These are phyloP conservation scores for Conus betulinus DNA, from an alignment of 1,140 invertebrate genomes.

Conservation along the genomic window DNA sequence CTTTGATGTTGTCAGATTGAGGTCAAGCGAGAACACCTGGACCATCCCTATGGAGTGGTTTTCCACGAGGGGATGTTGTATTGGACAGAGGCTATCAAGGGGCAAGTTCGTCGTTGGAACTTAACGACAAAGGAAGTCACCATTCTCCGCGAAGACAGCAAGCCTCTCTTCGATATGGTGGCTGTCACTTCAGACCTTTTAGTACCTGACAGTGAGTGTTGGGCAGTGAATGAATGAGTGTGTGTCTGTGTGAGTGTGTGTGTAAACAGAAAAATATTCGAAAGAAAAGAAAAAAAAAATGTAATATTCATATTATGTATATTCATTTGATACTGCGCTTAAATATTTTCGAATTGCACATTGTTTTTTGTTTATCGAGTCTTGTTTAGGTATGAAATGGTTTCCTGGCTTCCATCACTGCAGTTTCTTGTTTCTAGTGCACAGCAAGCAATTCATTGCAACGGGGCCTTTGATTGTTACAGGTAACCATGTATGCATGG, in stretches of 20 bases:
- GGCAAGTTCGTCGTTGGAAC: slow-evolving; percentile 77
- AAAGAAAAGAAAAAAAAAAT: too few species aligned
- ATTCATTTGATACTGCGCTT: too few species aligned
- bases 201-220: slow-evolving; percentile 31
- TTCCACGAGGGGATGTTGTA: slow-evolving; percentile 75
- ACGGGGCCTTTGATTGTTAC: not conserved
- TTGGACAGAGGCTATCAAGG: slow-evolving; percentile 81
- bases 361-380: too few species aligned
- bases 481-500: not conserved
- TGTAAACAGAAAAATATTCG: too few species aligned
- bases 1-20: slow-evolving; percentile 17
- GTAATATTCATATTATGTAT: too few species aligned
- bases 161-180: slow-evolving; percentile 81
- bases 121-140: slow-evolving; percentile 48
- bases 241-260: not conserved
- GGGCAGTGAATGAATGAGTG: not conserved
- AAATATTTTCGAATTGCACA: too few species aligned
- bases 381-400: too few species aligned
- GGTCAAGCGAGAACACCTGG: slow-evolving; percentile 67
- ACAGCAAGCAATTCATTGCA: not conserved
- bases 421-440: too few species aligned
- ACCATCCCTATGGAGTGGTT: slow-evolving; percentile 80
- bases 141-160: slow-evolving; percentile 49
- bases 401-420: too few species aligned
- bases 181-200: slow-evolving; percentile 79